Evolutionary conservation across 2,797 vertebrate species (phyloP).

Genomic region (Ceryle rudis): DNA sequence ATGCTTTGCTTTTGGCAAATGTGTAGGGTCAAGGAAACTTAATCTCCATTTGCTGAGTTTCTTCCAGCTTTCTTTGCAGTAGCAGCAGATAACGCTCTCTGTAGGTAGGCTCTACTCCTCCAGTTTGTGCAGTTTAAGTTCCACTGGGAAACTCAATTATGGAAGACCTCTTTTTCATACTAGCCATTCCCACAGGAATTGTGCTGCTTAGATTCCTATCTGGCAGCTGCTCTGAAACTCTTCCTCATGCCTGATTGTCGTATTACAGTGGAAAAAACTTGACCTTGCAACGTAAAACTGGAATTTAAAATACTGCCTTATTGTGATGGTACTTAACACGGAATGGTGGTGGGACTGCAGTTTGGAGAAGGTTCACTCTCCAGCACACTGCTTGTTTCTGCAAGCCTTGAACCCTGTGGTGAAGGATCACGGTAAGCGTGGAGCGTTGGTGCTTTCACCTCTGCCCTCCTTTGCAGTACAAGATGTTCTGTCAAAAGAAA

Average conservation of each 20-base stretch:
- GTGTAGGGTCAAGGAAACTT: background rate
- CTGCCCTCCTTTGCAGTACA: background rate
- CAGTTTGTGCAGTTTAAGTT: background rate
- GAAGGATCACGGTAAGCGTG: background rate
- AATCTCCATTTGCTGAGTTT: background rate
- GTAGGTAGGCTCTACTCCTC: background rate
- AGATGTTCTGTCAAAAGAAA: background rate
- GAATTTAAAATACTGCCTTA: background rate
- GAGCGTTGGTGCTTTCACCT: background rate
- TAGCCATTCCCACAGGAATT: background rate
- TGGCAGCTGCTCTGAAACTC: constrained; percentile 13
- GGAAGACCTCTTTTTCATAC: background rate
- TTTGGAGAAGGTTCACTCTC: background rate
- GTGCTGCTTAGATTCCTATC: background rate
- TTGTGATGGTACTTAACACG: background rate
- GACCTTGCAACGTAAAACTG: background rate
- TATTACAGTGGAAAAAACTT: background rate
- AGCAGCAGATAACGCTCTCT: background rate
- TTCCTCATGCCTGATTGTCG: background rate
- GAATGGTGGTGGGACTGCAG: background rate
- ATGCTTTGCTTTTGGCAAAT: background rate
- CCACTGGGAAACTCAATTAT: background rate
- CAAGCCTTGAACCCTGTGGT: background rate
- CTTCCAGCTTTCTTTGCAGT: background rate
- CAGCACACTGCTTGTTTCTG: background rate